These are phyloP conservation scores for Erethizon dorsatum DNA, from an alignment of 2,797 vertebrate genomes.

Conservation along the genomic window DNA sequence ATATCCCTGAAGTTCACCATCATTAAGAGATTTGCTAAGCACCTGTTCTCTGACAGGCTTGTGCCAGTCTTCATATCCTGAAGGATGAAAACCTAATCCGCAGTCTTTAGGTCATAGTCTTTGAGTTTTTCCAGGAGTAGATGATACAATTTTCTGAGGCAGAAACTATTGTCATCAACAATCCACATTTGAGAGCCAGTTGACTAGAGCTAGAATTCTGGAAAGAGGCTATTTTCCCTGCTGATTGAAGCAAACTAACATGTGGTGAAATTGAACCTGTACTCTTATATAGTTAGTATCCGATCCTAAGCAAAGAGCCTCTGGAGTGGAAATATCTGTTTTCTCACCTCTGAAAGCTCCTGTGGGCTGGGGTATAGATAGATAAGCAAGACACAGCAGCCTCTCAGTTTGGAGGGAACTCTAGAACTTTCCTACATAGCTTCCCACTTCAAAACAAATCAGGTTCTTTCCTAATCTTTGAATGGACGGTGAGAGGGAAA, in stretches of 20 bases:
- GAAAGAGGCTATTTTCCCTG: neutral
- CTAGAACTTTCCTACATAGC: neutral
- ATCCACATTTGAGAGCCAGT: neutral
- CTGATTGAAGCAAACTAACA: neutral
- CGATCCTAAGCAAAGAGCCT: constrained; percentile 21
- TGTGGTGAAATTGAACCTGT: neutral
- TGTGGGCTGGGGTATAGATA: neutral
- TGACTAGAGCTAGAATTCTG: constrained; percentile 9
- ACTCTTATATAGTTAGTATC: neutral
- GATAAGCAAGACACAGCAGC: neutral
- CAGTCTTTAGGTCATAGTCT: constrained; percentile 12
- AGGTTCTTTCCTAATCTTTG: neutral
- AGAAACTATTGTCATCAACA: neutral
- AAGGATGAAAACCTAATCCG: constrained; percentile 54
- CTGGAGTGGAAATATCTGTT: neutral
- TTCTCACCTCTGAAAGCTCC: neutral
- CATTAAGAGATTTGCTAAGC: neutral
- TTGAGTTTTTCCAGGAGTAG: constrained; percentile 32
- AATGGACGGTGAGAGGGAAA: neutral
- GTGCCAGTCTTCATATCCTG: neutral
- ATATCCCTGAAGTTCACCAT: constrained; percentile 18
- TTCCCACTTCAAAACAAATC: constrained; percentile 24
- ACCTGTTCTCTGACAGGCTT: neutral
- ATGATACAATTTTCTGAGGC: neutral
- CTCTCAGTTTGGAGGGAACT: neutral